Conservation (phyloP, 2,797 vertebrate species). For the Coregonus suidteri region DNA sequence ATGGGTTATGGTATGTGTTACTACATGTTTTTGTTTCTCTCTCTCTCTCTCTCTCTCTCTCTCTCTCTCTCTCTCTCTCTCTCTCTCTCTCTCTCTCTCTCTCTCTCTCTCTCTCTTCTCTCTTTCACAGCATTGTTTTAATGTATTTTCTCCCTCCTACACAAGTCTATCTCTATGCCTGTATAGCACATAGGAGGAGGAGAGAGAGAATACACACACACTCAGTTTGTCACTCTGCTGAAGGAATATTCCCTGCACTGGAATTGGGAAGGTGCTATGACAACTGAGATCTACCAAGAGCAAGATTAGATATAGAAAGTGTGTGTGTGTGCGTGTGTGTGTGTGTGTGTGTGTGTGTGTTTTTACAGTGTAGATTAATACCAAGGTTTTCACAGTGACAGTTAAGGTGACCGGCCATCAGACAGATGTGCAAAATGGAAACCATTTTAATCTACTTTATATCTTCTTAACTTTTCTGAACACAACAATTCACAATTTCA, state of each 20-base stretch:
- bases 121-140: neutral
- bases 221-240: neutral
- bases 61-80: neutral
- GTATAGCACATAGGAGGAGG: neutral
- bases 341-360: conserved; percentile 34
- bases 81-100: neutral
- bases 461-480: too few species aligned
- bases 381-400: conserved; percentile 56
- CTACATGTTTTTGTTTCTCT: neutral
- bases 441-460: conserved; percentile 29
- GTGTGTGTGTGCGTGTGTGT: conserved; percentile 26
- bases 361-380: conserved; percentile 49
- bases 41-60: neutral
- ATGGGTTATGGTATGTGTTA: too few species aligned
- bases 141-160: neutral
- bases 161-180: conserved; percentile 41
- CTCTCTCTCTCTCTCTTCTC: neutral
- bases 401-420: conserved; percentile 59
- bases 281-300: conserved; percentile 60
- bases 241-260: conserved; percentile 38
- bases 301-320: conserved; percentile 49
- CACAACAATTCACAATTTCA: too few species aligned
- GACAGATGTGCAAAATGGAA: conserved; percentile 46
- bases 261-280: conserved; percentile 58
- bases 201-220: neutral